Conservation (phyloP, 2,797 vertebrate genomes). For the Smutsia gigantea region DNA sequence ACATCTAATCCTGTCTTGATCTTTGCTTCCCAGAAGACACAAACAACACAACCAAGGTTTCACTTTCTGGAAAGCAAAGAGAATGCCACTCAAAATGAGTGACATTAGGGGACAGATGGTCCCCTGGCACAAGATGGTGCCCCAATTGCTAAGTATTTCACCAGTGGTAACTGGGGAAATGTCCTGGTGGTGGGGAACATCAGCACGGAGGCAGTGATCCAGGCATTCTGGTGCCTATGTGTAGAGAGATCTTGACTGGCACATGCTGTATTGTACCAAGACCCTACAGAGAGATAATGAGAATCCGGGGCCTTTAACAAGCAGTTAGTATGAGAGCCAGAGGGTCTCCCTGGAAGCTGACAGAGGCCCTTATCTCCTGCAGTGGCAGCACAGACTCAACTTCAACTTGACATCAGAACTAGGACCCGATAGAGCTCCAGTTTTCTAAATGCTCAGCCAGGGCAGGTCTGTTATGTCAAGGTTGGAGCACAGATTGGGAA, state of each 20-base stretch:
- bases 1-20: not conserved
- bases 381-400: not conserved
- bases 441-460: not conserved
- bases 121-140: not conserved
- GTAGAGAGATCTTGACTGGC: not conserved
- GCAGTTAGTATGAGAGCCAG: not conserved
- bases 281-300: not conserved
- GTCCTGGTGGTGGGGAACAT: not conserved
- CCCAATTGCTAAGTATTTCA: not conserved
- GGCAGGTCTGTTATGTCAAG: not conserved
- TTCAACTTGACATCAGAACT: not conserved
- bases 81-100: not conserved
- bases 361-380: not conserved
- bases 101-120: not conserved
- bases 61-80: not conserved
- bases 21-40: not conserved
- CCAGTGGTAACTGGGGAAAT: not conserved
- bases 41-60: not conserved
- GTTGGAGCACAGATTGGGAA: not conserved
- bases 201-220: not conserved
- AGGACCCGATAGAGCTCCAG: not conserved
- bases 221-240: too few species aligned
- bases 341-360: not conserved
- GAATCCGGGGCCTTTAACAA: not conserved
- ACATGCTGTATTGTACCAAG: not conserved